Base-by-base conservation (phyloP, 2,888 invertebrate genomes). In the Globia sparganii region DNA sequence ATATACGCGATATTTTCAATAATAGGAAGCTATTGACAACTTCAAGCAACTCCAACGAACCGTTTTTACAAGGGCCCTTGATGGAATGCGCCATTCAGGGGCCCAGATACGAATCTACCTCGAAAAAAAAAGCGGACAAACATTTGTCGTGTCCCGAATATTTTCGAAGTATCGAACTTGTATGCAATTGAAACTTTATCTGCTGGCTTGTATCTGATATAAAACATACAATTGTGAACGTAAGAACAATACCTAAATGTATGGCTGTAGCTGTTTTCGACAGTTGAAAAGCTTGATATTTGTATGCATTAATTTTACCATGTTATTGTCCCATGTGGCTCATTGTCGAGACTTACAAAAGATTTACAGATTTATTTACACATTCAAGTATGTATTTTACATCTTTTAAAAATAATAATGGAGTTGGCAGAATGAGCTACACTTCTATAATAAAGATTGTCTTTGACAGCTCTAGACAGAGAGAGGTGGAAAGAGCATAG, bases 1-100 rank as follows among this genome's bases (percentile, higher is more conserved):
- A 56, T 53, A 31, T 40, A 15, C 11, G 11, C n/a, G 15, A 31
- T 8, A 37, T 72, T 72, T 62, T 67, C 31, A 81, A 68, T 31
- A 65, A 61, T n/a, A 62, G 18, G n/a, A 43, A 62, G 65, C 28
- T 49, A 43, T 70, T 58, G 65, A 43, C 56, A 69, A 61, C 40
- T n/a, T 46, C 6, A 68, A 49, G 53, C 15, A 40, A 58, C 21
- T 49, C 56, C 59, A 34, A 66, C 9, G 65, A 69, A 28, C 34
- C 28, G 40, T 62, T 5, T 21, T n/a, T 40, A 4, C 34, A 65
- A 65, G 56, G 9, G 8, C 34, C 21, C 31, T 81, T 31, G 21
- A 58, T 11, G 49, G 49, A 81, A 73, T 70, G 28, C 67, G 61
- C n/a, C 31, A 69, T 84, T 69, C 68, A 34, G 25, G 4, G 28